Evolutionary conservation across 1,140 invertebrate species (phyloP).

Genomic region (Hyphantria cunea): DNA sequence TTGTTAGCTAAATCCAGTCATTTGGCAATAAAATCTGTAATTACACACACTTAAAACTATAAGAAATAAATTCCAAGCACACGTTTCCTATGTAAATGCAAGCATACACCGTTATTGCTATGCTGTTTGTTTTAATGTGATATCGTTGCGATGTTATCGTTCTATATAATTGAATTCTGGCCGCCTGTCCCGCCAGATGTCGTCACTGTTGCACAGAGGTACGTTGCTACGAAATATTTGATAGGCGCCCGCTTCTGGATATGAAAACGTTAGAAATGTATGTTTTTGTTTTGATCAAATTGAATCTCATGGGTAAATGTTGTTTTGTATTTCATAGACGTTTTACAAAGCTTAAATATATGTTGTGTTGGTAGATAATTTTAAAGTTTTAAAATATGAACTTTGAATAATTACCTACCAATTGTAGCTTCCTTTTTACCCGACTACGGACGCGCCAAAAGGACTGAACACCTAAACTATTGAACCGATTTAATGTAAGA

Average conservation of each 20-base stretch:
- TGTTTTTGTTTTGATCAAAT: conserved; percentile 26
- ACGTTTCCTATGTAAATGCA: conserved; percentile 30
- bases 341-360: no score
- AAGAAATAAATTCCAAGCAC: conserved; percentile 10
- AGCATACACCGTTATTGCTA: conserved; percentile 27
- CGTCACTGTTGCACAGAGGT: conserved; percentile 25
- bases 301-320: conserved; percentile 11
- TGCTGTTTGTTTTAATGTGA: conserved; percentile 37
- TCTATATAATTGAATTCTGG: conserved; percentile 40
- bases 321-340: no score
- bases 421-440: no score
- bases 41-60: neutral
- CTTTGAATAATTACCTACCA: no score
- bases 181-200: conserved; percentile 38
- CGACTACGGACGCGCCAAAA: no score
- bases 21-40: no score
- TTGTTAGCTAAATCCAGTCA: no score
- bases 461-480: no score
- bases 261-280: conserved; percentile 20
- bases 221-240: conserved; percentile 41
- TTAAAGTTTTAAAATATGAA: no score
- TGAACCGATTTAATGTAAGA: no score
- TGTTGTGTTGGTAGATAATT: no score
- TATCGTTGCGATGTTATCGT: conserved; percentile 33
- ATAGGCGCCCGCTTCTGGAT: conserved; percentile 32